Percentiles rank a stretch among this genome's conserved stretches.
phyloP scores from a whole-genome alignment of 2,888 invertebrate genomes.

The Steinernema carpocapsae region DNA sequence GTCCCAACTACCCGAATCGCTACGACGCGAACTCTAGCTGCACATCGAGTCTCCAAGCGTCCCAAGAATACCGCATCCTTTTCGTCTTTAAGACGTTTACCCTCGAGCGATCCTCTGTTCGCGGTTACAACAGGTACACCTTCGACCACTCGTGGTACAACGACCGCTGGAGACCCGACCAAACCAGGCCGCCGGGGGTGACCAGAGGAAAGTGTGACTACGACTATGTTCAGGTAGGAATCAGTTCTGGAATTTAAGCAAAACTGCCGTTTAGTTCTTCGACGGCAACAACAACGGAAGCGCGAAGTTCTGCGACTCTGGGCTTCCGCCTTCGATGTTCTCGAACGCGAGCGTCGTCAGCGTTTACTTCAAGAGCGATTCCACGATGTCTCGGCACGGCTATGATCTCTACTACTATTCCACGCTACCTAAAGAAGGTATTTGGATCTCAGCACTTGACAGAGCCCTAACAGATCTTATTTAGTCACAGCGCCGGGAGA shows the following conservation, averaged over 20 bases:
- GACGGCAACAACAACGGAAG: slow-evolving; percentile 23
- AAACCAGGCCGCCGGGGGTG: neutral
- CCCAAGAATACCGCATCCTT: slow-evolving; percentile 42
- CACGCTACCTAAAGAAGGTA: neutral
- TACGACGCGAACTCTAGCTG: slow-evolving; percentile 59
- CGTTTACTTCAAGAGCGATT: slow-evolving; percentile 48
- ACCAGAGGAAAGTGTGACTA: slow-evolving; percentile 12
- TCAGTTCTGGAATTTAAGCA: too few relatives aligned
- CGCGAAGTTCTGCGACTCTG: slow-evolving; percentile 47
- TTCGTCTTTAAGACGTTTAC: slow-evolving; percentile 49
- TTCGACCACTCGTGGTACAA: slow-evolving; percentile 20
- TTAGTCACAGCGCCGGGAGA: neutral
- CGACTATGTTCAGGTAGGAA: slow-evolving; percentile 36
- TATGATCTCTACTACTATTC: slow-evolving; percentile 56
- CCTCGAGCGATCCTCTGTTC: slow-evolving; percentile 39
- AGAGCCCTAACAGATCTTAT: neutral
- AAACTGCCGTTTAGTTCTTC: slow-evolving; percentile 12
- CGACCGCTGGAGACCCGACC: slow-evolving; percentile 8
- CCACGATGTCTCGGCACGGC: slow-evolving; percentile 47
- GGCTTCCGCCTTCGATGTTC: slow-evolving; percentile 46
- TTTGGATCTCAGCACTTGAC: too few relatives aligned
- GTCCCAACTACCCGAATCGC: slow-evolving; percentile 61
- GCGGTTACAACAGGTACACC: slow-evolving; percentile 6
- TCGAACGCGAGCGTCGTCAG: slow-evolving; percentile 42
- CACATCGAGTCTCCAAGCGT: slow-evolving; percentile 48